Base-by-base conservation (phyloP, 1,140 invertebrate genomes). In the Euura saliciscinereae region DNA sequence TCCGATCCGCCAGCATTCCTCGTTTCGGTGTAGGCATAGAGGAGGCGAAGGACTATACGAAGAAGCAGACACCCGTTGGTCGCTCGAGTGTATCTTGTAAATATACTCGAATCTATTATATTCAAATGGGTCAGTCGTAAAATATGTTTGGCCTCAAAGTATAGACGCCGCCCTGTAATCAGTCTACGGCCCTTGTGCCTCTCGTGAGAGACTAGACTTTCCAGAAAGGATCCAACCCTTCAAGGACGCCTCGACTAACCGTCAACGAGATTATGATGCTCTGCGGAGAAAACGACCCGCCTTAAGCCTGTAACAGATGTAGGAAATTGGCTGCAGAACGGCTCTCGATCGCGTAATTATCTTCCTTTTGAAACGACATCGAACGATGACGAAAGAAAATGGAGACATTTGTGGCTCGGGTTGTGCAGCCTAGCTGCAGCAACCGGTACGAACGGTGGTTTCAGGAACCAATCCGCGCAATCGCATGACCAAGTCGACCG, bases 1-100 rank as follows among this genome's bases (percentile, higher is more conserved):
- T 59, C 51, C 6, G 51, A 59, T 59, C 51, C 10, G 51, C 51
- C 51, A 59, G 51, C 51, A 59, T 59, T 59, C 51, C 51, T 59
- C 2, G 51, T 8, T 59, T 59, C 8, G 3, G 8, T 59, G 51
- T 28, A 1, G 28, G 28, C 28, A 28, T 28, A 28, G 28, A 28
- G 28, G 28, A 28, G 28, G 28, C 28, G 28, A 28, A 28, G 28
- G 28, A 1, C 28, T 28, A 28, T 28, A 28, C 28, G 28, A 28
- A 28, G 28, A 28, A 28, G 28, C 28, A 28, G 28, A 28, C 28
- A 28, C 28, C 28, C 28, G 1, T 28, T 28, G 28, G 28, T 28
- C 28, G 28, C 28, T 28, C 28, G 28, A 28, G 28, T 28, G 28
- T 28, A 28, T 28, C 28, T 59, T 3, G 13, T n/a, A 3, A 6